A percentile compares a stretch with the other conserved stretches of the same genome.
These are phyloP conservation scores for Epinephelus cyanopodus DNA, from an alignment of 2,113 vertebrate species.

Conservation along the genomic window DNA sequence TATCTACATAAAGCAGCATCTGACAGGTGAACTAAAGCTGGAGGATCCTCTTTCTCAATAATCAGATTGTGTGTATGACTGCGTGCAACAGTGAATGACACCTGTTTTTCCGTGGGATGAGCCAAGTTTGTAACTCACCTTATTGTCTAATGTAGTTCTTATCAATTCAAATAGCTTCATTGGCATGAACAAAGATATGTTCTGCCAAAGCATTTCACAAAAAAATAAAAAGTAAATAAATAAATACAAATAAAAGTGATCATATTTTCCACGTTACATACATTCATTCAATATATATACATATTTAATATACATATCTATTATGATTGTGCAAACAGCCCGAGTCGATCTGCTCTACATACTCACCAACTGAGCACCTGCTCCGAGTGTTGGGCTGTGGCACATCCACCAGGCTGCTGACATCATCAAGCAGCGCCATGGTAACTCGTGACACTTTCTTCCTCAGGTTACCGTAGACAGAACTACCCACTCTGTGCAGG, in stretches of 20 bases:
- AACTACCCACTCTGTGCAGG: conserved; percentile 87
- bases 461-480: conserved; percentile 88
- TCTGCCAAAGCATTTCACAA: too few relatives aligned
- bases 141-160: background rate
- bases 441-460: conserved; percentile 88
- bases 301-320: background rate
- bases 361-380: conserved; percentile 89
- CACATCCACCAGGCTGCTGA: conserved; percentile 85
- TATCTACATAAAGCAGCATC: background rate
- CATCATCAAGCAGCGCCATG: conserved; percentile 87
- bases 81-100: background rate
- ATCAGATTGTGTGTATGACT: conserved; percentile 17
- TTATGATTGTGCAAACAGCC: conserved; percentile 1
- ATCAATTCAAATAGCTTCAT: too few relatives aligned
- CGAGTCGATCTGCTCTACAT: conserved; percentile 1
- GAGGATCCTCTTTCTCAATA: background rate
- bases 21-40: background rate
- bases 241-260: too few relatives aligned
- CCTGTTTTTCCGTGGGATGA: too few relatives aligned
- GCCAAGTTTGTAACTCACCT: background rate
- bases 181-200: too few relatives aligned
- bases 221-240: too few relatives aligned
- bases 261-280: too few relatives aligned
- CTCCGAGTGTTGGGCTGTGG: conserved; percentile 82
- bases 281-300: too few relatives aligned